Conservation (phyloP, 2,113 vertebrate genomes). For the Ibidorhyncha struthersii region DNA sequence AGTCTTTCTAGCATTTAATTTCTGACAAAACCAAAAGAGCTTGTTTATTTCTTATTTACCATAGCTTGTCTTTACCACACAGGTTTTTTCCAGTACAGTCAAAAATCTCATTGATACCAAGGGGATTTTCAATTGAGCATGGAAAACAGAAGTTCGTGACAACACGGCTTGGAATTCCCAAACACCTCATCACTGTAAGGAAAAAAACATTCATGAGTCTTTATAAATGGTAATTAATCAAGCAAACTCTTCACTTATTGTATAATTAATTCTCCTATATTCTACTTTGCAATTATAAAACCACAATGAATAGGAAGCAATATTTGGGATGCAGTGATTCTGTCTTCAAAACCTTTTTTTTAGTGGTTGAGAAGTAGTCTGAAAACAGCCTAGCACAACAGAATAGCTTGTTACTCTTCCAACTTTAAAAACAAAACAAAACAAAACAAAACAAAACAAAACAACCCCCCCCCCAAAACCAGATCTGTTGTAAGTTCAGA, state of each 20-base stretch:
- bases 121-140: conserved; percentile 21
- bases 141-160: conserved; percentile 56
- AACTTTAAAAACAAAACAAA: not conserved
- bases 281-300: not conserved
- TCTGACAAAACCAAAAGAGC: not conserved
- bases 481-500: not conserved
- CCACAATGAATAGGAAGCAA: not conserved
- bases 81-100: conserved; percentile 47
- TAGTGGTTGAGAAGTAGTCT: not conserved
- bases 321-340: not conserved
- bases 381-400: not conserved
- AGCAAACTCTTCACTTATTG: not conserved
- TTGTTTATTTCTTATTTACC: not conserved
- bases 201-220: not conserved
- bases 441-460: not conserved
- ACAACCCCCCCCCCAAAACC: not conserved
- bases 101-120: conserved; percentile 49
- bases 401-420: not conserved
- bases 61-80: conserved; percentile 60
- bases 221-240: not conserved
- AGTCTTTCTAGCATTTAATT: not conserved
- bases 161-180: conserved; percentile 63
- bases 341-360: not conserved
- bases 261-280: not conserved
- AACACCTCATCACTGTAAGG: conserved; percentile 35